Evolutionary conservation across 1,140 invertebrate species (phyloP), one percentile per base, ranked within the genome.

Genomic region (Sycobia sp.): DNA sequence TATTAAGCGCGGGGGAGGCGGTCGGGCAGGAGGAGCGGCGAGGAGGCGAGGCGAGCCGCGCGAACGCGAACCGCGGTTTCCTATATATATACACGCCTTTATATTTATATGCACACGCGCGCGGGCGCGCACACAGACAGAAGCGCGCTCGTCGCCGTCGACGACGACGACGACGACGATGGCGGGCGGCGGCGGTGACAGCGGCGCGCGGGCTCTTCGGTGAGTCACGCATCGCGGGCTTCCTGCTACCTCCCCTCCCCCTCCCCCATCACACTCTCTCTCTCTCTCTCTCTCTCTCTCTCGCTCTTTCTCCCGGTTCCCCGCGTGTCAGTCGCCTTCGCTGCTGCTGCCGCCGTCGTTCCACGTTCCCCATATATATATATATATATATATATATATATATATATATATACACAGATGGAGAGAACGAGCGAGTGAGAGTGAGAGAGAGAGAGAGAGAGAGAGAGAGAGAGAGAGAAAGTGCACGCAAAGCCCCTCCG

Each of bases 191-290:
- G 5, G 29, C 29, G 29, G 5, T 11, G 11, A 7, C 11, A 4
- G 13, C 39, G 47, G 27, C 23, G 23, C 10, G 4, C 36, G 20
- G 39, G 46, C 62, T 61, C 59, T 70, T 69, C 67, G 74, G 69
- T 76, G 76, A 78, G 76, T 78, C 76, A 78, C 74, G 76, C 76
- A 77, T 72, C 76, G 75, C 74, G 76, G 72, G 73, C 75, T 78
- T 77, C 76, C 76, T 77, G 75, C 68, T 67, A 62, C 65, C 64
- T 60, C 25, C 59, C 29, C 23, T 59, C 49, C 64, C n/a, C 50
- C 66, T 57, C 51, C 29, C 39, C 55, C 65, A 13, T 25, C 23
- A 11, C 50, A 56, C 59, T 51, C 61, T n/a, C 61, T 56, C 32
- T 22, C 49, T 53, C 53, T 46, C 34, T 18, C 50, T 38, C 16